Evolutionary conservation across 2,113 vertebrate genomes (phyloP).

Genomic region (Pholis gunnellus): DNA sequence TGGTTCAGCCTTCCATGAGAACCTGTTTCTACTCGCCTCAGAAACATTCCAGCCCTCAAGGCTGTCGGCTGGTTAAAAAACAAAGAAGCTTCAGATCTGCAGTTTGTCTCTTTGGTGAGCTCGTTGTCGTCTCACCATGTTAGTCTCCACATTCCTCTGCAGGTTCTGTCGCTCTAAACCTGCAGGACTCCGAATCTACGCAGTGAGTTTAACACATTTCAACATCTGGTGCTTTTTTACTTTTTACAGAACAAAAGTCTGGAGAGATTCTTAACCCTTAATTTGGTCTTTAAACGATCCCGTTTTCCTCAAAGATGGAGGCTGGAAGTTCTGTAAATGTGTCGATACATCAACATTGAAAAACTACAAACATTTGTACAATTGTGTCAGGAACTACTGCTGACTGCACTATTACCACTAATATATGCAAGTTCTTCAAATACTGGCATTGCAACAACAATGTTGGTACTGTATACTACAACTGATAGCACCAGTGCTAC

Average conservation of each 20-base stretch:
- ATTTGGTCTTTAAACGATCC: too few species aligned
- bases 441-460: not conserved
- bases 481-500: not conserved
- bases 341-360: not conserved
- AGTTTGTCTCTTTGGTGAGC: not conserved
- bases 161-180: not conserved
- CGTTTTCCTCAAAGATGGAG: not conserved
- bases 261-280: too few species aligned
- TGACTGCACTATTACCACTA: not conserved
- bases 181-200: not conserved
- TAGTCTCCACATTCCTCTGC: not conserved
- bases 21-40: conserved; percentile 24
- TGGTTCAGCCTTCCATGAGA: not conserved
- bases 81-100: not conserved
- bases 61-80: too few species aligned
- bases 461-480: not conserved
- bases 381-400: not conserved
- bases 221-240: not conserved
- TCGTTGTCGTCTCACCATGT: not conserved
- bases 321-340: not conserved
- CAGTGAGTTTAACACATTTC: conserved; percentile 9
- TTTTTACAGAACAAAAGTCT: too few species aligned
- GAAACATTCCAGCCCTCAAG: not conserved
- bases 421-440: not conserved
- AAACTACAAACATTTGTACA: not conserved